Base-by-base conservation (phyloP, 2,797 vertebrate species). In the Cyprinodon diabolis region DNA sequence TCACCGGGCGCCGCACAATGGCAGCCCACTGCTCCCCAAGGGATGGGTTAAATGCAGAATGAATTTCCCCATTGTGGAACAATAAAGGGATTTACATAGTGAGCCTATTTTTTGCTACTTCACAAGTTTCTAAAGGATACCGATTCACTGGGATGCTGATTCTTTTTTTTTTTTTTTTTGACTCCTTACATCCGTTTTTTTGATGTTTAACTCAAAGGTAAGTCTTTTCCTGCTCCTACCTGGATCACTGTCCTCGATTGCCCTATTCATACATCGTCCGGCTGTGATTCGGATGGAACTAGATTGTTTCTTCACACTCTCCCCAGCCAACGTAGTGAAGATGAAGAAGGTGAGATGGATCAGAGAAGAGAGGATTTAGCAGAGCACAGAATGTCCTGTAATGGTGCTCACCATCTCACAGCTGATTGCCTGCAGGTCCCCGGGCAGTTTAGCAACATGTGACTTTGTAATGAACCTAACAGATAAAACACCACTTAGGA, bases 331-430 rank as follows among this genome's bases (percentile, higher is more conserved):
- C 23, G 25, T 65, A 51, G 75, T 21, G 66, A 68, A 47, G 76
- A 19, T 1, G 51, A 77, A 49, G 76, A 62, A 52, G 56, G 68
- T 63, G 67, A 79, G 75, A 73, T 56, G 75, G 72, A 83, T 77
- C 75, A 70, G 74, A 74, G 68, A 86, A 47, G 67, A 58, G 70
- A 71, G 69, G 69, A 78, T 51, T 77, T 0, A 0, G 73, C 76
- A 76, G 81, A 87, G 78, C 86, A 80, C 58, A 72, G 84, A 55
- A 71, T 79, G 75, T 43, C 75, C 84, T 90, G 80, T 88, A 87
- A 87, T 88, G 84, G 88, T 85, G 75, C 75, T 86, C 82, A 76
- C 84, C 80, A 81, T 85, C 84, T 70, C 74, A 80, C 85, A 74
- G 72, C 79, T 80, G 84, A 83, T 87, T 10, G 65, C 81, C 45